Evolutionary conservation across 2,113 vertebrate genomes (phyloP).

Genomic region (Cynocephalus volans): DNA sequence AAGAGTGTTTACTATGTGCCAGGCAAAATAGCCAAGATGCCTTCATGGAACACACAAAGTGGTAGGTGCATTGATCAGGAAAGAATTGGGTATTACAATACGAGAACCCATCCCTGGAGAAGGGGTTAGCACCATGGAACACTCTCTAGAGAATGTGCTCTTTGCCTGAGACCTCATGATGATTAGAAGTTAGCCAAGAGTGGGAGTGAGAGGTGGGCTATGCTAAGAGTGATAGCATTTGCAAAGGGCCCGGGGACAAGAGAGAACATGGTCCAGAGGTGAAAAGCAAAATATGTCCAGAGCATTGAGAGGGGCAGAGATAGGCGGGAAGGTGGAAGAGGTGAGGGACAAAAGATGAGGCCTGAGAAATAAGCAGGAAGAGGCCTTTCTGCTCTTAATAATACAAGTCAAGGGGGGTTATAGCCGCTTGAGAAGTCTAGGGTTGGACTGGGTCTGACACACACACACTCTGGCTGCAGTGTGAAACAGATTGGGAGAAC

Average conservation of each 20-base stretch:
- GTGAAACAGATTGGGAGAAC: neutral
- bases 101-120: neutral
- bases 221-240: neutral
- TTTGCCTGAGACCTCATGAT: neutral
- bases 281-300: neutral
- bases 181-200: neutral
- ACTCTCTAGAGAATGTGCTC: neutral
- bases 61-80: neutral
- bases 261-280: neutral
- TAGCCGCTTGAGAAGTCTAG: neutral
- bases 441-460: neutral
- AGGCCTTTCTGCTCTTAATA: neutral
- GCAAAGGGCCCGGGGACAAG: neutral
- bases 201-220: neutral
- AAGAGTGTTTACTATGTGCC: neutral
- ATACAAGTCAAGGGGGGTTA: neutral
- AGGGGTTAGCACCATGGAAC: neutral
- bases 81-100: neutral
- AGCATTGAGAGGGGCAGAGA: neutral
- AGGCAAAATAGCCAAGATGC: neutral
- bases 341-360: neutral
- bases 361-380: neutral
- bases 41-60: neutral
- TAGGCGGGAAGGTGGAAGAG: neutral
- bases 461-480: neutral